Evolutionary conservation across 64 coral and sea anemone species (phyloP).

Genomic region (Astreopora myriophthalma): DNA sequence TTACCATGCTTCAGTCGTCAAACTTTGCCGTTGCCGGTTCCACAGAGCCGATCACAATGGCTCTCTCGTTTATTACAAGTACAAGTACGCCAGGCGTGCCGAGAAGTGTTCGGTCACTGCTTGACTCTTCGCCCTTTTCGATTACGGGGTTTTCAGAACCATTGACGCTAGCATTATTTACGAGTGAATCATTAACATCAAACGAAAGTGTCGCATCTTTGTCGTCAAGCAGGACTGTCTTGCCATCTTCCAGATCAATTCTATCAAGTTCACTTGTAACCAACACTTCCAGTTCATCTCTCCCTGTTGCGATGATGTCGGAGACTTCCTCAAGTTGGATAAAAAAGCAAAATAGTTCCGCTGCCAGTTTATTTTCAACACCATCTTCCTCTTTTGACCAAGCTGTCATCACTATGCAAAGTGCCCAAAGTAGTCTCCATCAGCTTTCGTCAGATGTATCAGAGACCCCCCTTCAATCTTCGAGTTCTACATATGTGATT

Average conservation of each 20-base stretch:
- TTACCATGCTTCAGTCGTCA: constrained; percentile 31
- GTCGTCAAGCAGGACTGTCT: not conserved
- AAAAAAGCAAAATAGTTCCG: not conserved
- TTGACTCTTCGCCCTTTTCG: constrained; percentile 4
- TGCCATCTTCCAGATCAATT: not conserved
- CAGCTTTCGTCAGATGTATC: not conserved
- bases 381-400: not conserved
- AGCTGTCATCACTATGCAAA: not conserved
- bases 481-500: not conserved
- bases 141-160: constrained; percentile 31
- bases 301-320: too few relatives aligned
- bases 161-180: not conserved
- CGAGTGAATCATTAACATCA: not conserved
- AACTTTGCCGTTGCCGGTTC: constrained; percentile 8
- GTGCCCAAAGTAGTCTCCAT: not conserved
- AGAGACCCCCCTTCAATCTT: not conserved
- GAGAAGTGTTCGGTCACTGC: not conserved
- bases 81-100: not conserved
- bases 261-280: not conserved
- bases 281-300: not conserved
- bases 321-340: not conserved
- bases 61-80: constrained; percentile 11
- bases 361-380: not conserved
- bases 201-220: not conserved
- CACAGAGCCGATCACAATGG: constrained; percentile 6